Conservation (phyloP, 2,797 vertebrate genomes). For the Muscicapa comitata region DNA sequence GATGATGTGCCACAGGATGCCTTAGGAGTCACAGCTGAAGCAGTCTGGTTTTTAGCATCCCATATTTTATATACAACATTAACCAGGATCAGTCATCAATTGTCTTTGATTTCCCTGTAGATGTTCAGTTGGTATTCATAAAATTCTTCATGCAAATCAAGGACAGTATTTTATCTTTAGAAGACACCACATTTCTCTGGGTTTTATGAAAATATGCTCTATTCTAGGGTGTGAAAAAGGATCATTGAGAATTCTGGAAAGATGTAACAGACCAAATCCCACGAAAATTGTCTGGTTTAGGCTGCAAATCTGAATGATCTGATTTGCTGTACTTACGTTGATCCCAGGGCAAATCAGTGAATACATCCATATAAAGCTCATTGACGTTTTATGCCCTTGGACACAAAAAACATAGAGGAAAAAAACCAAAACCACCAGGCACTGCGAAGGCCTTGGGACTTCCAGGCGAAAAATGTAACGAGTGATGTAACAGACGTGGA, state of each 20-base stretch:
- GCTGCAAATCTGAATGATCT: slow-evolving; percentile 39
- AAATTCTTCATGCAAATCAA: slow-evolving; percentile 67
- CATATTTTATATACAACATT: neutral
- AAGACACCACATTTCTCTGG: slow-evolving; percentile 44
- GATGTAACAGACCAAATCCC: slow-evolving; percentile 24
- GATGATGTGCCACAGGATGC: neutral
- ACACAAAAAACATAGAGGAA: neutral
- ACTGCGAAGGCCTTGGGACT: neutral
- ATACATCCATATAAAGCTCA: slow-evolving; percentile 47
- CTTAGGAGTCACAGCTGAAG: neutral
- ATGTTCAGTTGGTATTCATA: slow-evolving; percentile 47
- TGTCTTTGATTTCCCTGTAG: neutral
- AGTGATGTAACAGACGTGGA: neutral
- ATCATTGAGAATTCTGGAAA: slow-evolving; percentile 47
- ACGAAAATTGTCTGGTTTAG: slow-evolving; percentile 31
- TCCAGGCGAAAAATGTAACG: neutral
- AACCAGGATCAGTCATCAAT: neutral
- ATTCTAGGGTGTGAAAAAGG: slow-evolving; percentile 43
- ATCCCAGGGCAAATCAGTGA: slow-evolving; percentile 36
- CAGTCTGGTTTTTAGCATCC: neutral
- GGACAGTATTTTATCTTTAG: slow-evolving; percentile 62
- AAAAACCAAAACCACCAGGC: neutral
- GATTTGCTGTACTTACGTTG: slow-evolving; percentile 1
- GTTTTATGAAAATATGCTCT: slow-evolving; percentile 36
- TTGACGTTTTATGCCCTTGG: neutral